A percentile compares a stretch with the other conserved stretches of the same genome.
These are phyloP conservation scores for Eira barbara DNA, from an alignment of 2,113 vertebrate species.

Conservation along the genomic window DNA sequence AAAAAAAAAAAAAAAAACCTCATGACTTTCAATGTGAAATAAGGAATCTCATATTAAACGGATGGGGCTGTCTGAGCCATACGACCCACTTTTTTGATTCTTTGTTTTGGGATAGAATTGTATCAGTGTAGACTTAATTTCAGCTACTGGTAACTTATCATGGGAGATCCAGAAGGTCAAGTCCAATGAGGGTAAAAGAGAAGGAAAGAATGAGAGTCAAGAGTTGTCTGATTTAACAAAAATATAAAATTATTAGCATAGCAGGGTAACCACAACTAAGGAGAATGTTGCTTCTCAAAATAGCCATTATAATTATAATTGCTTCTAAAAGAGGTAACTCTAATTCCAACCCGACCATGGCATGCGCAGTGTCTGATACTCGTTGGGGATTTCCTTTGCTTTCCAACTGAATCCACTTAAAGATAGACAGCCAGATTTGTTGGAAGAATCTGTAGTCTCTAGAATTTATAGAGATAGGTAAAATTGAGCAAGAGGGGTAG, in stretches of 20 bases:
- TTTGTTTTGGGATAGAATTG: neutral
- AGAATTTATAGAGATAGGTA: neutral
- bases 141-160: neutral
- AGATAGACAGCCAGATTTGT: neutral
- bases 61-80: neutral
- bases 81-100: neutral
- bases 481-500: neutral
- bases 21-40: neutral
- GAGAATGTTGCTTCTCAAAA: neutral
- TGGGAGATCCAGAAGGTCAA: neutral
- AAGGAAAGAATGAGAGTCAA: neutral
- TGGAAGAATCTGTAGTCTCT: neutral
- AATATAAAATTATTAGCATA: neutral
- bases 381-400: neutral
- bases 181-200: neutral
- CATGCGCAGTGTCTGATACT: accelerated
- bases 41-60: neutral
- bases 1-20: neutral
- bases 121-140: neutral
- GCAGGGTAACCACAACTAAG: neutral
- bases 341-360: neutral
- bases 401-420: neutral
- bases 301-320: neutral
- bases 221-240: neutral
- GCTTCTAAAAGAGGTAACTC: neutral